These are phyloP conservation scores for Atta colombica DNA, from an alignment of 1,140 invertebrate genomes.

Conservation along the genomic window DNA sequence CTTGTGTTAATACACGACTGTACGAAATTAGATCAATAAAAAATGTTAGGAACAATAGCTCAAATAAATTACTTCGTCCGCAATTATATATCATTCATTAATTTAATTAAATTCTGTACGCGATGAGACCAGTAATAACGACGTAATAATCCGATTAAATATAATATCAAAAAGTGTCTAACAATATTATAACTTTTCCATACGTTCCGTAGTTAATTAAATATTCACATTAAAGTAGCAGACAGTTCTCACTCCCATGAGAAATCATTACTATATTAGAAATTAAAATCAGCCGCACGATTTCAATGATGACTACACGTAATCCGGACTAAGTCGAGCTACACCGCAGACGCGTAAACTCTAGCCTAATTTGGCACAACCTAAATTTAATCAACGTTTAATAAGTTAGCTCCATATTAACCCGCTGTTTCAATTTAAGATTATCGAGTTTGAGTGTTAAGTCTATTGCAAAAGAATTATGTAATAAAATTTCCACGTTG, in stretches of 20 bases:
- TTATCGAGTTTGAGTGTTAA: neutral
- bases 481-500: neutral
- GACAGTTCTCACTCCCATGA: neutral
- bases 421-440: conserved; percentile 45
- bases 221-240: conserved; percentile 30
- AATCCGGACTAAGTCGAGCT: conserved; percentile 39
- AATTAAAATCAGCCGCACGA: conserved; percentile 5
- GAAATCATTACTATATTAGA: conserved; percentile 9
- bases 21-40: conserved; percentile 41
- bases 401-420: neutral
- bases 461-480: neutral
- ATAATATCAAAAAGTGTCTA: conserved; percentile 28
- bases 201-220: conserved; percentile 27
- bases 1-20: neutral
- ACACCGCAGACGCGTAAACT: conserved; percentile 53
- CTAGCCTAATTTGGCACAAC: conserved; percentile 48
- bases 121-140: neutral
- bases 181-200: conserved; percentile 24
- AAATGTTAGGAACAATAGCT: conserved; percentile 16
- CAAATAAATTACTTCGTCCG: conserved; percentile 12
- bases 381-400: conserved; percentile 60
- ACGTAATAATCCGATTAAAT: conserved; percentile 40
- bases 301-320: conserved; percentile 36
- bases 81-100: conserved; percentile 10
- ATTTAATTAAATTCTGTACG: conserved; percentile 47